Evolutionary conservation across 2,888 invertebrate genomes (phyloP), one percentile per base, ranked within the genome.

Genomic region (Nymphalis urticae): DNA sequence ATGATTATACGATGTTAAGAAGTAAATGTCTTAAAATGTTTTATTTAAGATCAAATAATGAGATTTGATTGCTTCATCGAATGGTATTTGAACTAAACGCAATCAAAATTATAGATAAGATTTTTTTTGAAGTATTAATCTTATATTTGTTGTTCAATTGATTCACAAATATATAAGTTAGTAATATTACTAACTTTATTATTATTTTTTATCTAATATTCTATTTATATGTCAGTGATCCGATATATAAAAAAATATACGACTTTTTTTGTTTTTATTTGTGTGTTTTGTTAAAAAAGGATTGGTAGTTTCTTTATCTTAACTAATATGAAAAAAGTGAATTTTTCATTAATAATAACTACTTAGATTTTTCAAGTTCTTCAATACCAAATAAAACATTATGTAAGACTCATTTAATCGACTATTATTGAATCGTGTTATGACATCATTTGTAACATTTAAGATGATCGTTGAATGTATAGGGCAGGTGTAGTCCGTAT

Each of bases 401-500:
- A 51, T 51, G 54, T 48, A 53, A 66, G 50, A 27, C 17, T 51
- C 36, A 54, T 54, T 42, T n/a, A 62, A 50, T 54, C 24, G 36
- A 4, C 36, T 10, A 42, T 42, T 48, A 48, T 66, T 24, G 36
- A 17, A 21, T 48, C 17, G 17, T 19, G 36, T 60, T 53, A 64
- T 64, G 64, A 42, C 60, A 64, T 61, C 48, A 68, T 64, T 66
- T 36, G 58, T 58, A 63, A 54, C 48, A 62, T 66, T 59, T 51
- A 58, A 70, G 66, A 63, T 63, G 66, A 60, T 53, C 66, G 58
- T 48, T 58, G 58, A 53, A 63, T 47, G 62, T 51, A 58, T n/a
- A 27, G 48, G 24, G 54, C 70, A 70, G 66, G 70, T 70, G 70
- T 64, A 50, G 54, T 27, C 51, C 27, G 66, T 42, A 65, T 8